Conservation (phyloP, 2,113 vertebrate species). For the Pteropus alecto region DNA sequence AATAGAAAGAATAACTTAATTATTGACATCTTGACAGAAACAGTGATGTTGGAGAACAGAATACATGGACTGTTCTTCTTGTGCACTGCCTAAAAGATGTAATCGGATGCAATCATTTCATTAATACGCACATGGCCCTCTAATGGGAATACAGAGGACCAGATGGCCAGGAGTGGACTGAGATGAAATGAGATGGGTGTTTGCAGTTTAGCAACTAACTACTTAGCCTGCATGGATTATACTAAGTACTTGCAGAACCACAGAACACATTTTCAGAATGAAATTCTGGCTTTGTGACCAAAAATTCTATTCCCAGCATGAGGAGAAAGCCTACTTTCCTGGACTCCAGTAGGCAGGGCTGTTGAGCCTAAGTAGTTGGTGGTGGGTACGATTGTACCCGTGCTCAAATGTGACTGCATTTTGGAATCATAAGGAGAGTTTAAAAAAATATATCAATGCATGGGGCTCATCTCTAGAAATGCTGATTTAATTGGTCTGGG, state of each 20-base stretch:
- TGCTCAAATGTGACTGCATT: background rate
- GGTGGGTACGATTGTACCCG: background rate
- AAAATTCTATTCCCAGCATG: background rate
- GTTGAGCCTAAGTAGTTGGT: background rate
- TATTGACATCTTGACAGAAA: conserved; percentile 15
- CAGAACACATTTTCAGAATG: conserved; percentile 75
- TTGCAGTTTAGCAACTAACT: conserved; percentile 84
- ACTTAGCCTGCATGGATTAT: conserved; percentile 75
- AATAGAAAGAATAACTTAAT: conserved; percentile 43
- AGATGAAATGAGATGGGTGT: conserved; percentile 80
- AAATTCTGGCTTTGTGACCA: conserved; percentile 62
- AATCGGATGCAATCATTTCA: conserved; percentile 85
- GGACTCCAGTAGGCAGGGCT: background rate
- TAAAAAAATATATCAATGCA: no score
- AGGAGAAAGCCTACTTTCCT: background rate
- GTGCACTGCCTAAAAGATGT: conserved; percentile 82
- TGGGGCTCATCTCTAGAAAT: background rate
- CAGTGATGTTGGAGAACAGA: background rate
- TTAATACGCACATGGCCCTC: conserved; percentile 83
- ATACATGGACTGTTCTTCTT: conserved; percentile 9
- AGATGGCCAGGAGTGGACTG: conserved; percentile 81
- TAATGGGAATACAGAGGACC: conserved; percentile 79
- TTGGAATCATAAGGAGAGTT: background rate
- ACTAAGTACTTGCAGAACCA: conserved; percentile 70
- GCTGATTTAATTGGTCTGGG: conserved; percentile 47